Base-by-base conservation (phyloP, 2,113 vertebrate genomes). In the Turnix velox region DNA sequence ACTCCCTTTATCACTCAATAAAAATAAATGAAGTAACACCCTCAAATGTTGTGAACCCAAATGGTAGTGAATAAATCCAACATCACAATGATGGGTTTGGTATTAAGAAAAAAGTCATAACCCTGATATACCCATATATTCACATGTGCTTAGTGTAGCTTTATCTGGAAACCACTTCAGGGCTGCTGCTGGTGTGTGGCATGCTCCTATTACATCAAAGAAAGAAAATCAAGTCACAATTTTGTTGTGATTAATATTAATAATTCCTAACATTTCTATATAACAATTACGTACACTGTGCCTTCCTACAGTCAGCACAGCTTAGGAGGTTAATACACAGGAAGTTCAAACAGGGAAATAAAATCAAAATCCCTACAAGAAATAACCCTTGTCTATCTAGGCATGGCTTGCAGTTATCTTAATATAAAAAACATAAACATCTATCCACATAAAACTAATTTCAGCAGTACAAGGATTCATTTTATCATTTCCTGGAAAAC, bases 401-500 rank as follows among this genome's bases (percentile, higher is more conserved):
- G 51, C 46, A 81, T 1, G 2, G 40, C 69, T 84, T 49, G 18
- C 48, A 84, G 69, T 30, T 79, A 35, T 57, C 45, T 62, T 91
- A 61, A 79, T 52, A 35, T 51, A 87, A 82, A 84, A 75, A 92
- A 54, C 78, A 87, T 57, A 76, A 90, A 84, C 43, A 79, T 62
- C 66, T 82, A 89, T 25, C 77, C 81, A 79, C 10, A 25, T 10
- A 79, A 66, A 87, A 88, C 74, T 85, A 43, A 87, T 94, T 95
- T 88, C 78, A 93, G 79, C 68, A 79, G 58, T 82, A 90, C 73
- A 96, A 93, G 85, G 79, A 89, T 85, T 87, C 84, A 55, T 92
- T 96, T 92, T 90, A 94, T 92, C 80, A 84, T 80, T 94, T 94
- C 91, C 89, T 95, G 74, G 78, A 94, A 95, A 93, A 94, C 74